Conservation (phyloP, 1,140 invertebrate genomes). For the Cyclargus thomasi region DNA sequence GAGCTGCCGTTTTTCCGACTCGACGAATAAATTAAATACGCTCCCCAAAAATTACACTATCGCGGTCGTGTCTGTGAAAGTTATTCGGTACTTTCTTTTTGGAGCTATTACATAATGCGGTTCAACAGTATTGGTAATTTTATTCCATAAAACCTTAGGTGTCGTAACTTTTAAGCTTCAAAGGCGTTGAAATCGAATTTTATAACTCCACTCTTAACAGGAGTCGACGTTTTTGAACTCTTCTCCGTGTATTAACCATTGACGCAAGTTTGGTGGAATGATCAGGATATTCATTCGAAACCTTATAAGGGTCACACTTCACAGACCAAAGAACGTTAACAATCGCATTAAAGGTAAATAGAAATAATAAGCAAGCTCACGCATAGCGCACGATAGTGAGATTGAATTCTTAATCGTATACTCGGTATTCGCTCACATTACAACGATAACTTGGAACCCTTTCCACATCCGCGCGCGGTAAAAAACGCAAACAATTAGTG, state of each 20-base stretch:
- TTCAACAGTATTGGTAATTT: background rate
- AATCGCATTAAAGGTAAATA: conserved; percentile 1
- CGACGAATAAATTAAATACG: background rate
- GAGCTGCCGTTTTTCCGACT: conserved; percentile 3
- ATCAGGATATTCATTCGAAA: background rate
- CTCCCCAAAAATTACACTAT: background rate
- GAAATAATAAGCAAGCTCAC: background rate
- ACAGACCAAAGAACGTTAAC: background rate
- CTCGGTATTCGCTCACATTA: background rate
- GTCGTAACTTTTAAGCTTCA: too few relatives aligned
- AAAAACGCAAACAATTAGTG: conserved; percentile 65
- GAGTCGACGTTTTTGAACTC: too few relatives aligned
- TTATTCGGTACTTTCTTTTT: conserved; percentile 12
- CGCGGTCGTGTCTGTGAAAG: conserved; percentile 6
- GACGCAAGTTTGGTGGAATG: too few relatives aligned
- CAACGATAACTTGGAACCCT: conserved; percentile 11
- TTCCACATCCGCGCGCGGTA: conserved; percentile 35
- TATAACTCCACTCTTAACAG: too few relatives aligned
- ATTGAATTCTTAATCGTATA: background rate
- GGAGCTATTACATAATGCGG: conserved; percentile 3
- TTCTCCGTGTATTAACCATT: too few relatives aligned
- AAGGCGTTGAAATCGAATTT: too few relatives aligned
- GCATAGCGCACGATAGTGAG: background rate
- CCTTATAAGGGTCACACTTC: background rate
- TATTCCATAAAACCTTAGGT: background rate